A percentile compares a stretch with the other conserved stretches of the same genome.
Evolutionary conservation across 2,888 invertebrate species (phyloP).

Genomic region (Caenorhabditis sp.): DNA sequence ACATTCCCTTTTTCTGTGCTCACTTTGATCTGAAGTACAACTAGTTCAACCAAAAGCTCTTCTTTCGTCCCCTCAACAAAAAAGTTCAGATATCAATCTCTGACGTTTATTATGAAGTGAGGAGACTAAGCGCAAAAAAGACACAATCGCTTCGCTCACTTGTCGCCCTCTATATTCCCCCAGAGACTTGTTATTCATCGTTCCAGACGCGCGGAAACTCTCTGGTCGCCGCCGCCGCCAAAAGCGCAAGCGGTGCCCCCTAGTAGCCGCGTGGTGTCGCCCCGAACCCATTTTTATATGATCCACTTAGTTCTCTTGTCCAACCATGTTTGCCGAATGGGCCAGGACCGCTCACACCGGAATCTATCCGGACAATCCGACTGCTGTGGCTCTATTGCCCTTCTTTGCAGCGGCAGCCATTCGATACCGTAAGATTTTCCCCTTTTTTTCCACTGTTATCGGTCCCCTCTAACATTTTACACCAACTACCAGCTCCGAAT

Average conservation of each 20-base stretch:
- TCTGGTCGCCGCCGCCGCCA: constrained; percentile 39
- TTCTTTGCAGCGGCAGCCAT: constrained; percentile 57
- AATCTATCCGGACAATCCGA: constrained; percentile 55
- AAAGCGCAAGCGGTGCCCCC: constrained; percentile 28
- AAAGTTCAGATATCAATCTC: constrained; percentile 61
- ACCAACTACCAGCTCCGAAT: background rate
- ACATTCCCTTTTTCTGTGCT: too few relatives aligned
- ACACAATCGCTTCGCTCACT: constrained; percentile 55
- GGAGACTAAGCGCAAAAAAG: constrained; percentile 51
- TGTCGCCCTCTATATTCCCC: constrained; percentile 59
- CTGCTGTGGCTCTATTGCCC: constrained; percentile 60
- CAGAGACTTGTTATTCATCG: constrained; percentile 62
- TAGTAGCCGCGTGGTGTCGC: constrained; percentile 38
- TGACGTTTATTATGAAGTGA: constrained; percentile 60
- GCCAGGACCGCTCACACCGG: constrained; percentile 58
- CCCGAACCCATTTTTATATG: constrained; percentile 35
- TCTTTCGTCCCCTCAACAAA: constrained; percentile 1
- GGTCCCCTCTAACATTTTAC: background rate
- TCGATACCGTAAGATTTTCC: constrained; percentile 51
- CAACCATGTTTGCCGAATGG: constrained; percentile 66
- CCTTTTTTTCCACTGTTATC: too few relatives aligned
- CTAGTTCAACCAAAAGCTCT: constrained; percentile 16
- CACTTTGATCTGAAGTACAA: too few relatives aligned
- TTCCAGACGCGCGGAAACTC: constrained; percentile 56
- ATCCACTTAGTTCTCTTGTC: constrained; percentile 35